Base-by-base conservation (phyloP, 2,113 vertebrate genomes). In the Oreochromis aureus region DNA sequence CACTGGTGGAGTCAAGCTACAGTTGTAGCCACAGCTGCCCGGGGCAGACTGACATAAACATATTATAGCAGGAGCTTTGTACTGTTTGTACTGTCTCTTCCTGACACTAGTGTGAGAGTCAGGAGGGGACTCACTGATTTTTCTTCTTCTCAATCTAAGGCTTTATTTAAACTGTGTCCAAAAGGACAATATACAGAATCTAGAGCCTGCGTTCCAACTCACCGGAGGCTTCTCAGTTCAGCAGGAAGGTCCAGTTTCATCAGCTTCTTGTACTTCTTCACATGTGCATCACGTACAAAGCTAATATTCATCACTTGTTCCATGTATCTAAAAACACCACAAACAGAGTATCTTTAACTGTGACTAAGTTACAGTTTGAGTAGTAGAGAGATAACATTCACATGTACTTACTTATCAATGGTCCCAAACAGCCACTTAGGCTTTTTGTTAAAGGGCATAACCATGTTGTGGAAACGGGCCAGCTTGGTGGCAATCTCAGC, bases 401-500 rank as follows among this genome's bases (percentile, higher is more conserved):
- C 12, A 32, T 46, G 9, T 66, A 3, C 81, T 87, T 84, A 98
- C 98, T 94, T 91, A 79, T 98, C 97, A 95, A 99, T 98, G 91
- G 97, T 99, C 91, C 94, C 96, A 34, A 99, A 98, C 1, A 99
- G 95, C 98, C 98, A 99, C 81, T 96, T 97, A 9, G 98, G 98
- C 91, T 98, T 97, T 92, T 99, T 99, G 93, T 98, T 98, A 93
- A 99, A 99, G 36, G 98, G 98, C 98, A 99, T 99, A 51, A 93
- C 92, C 98, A 99, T 99, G n/a, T 94, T 91, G 2, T 99, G 98
- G 95, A 99, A 99, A 12, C 83, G 96, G 3, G 98, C 97, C 97
- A 99, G 80, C 92, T 98, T 99, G 4, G 59, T 87, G 1, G 98
- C 98, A 1, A 99, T 97, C 95, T 98, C 97, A 22, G 93, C 92